phyloP scores from a whole-genome alignment of 2,797 vertebrate genomes.

The Geotrypetes seraphini region DNA sequence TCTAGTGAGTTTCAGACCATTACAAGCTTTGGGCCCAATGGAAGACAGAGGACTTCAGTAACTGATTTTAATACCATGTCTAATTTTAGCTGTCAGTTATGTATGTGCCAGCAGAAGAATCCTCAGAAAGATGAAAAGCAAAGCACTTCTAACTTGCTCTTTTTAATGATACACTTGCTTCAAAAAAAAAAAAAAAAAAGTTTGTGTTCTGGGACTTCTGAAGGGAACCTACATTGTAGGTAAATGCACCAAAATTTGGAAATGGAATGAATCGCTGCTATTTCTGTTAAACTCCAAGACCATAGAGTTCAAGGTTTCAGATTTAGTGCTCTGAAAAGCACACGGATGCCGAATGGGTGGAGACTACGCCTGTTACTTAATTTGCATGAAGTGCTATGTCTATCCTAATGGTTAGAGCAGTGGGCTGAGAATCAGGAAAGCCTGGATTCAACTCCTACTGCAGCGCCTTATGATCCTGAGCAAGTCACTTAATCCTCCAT shows the following conservation, averaged over 20 bases:
- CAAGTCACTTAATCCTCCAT: no score
- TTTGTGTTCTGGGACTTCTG: slow-evolving; percentile 22
- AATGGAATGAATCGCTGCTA: no score
- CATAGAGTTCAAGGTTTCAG: no score
- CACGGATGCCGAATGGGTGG: no score
- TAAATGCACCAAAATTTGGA: slow-evolving; percentile 32
- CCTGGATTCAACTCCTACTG: no score
- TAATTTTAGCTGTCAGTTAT: slow-evolving; percentile 78
- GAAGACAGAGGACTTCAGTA: slow-evolving; percentile 69
- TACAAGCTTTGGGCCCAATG: slow-evolving; percentile 60
- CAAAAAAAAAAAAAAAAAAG: slow-evolving; percentile 11
- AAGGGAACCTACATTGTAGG: slow-evolving; percentile 26
- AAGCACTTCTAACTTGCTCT: slow-evolving; percentile 63
- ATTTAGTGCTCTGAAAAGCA: no score
- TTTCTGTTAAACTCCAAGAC: no score
- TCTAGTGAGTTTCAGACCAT: slow-evolving; percentile 66
- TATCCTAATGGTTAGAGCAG: no score
- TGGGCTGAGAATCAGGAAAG: no score
- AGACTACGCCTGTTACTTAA: no score
- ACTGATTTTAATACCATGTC: slow-evolving; percentile 73
- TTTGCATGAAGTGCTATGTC: no score
- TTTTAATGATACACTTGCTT: slow-evolving; percentile 68
- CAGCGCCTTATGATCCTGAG: no score
- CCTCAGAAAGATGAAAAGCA: slow-evolving; percentile 66
- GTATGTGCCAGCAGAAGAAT: slow-evolving; percentile 56